These are phyloP conservation scores for Oxyura jamaicensis DNA, from an alignment of 2,113 vertebrate species.

Conservation along the genomic window DNA sequence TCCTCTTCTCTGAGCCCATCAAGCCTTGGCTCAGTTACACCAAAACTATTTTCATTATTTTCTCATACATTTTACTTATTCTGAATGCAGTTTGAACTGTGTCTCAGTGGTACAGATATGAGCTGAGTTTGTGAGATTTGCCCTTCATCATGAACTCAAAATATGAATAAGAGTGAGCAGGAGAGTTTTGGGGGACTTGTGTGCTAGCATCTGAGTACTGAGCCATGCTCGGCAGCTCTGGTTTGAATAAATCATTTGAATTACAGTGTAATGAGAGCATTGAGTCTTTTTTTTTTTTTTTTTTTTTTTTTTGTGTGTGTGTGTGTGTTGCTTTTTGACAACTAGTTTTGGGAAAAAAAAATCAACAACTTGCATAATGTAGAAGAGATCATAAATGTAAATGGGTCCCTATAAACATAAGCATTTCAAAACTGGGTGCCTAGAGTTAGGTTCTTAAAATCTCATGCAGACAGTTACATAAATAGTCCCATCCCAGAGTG, in stretches of 20 bases:
- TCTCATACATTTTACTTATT: neutral
- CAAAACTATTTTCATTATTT: neutral
- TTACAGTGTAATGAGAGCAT: neutral
- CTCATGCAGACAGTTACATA: neutral
- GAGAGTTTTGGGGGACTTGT: neutral
- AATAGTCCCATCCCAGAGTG: accelerated
- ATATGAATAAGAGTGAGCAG: neutral
- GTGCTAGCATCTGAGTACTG: neutral
- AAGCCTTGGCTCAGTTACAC: neutral
- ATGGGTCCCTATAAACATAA: neutral
- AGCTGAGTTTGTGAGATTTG: neutral
- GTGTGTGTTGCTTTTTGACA: neutral
- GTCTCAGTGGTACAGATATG: neutral
- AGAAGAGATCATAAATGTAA: neutral
- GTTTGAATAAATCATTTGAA: constrained; percentile 1
- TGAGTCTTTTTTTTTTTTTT: neutral
- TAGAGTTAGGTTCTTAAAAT: neutral
- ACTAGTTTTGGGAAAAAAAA: neutral
- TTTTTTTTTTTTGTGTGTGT: neutral
- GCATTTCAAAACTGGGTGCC: neutral
- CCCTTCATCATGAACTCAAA: neutral
- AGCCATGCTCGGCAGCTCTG: neutral
- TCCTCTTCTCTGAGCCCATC: neutral
- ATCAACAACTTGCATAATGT: neutral
- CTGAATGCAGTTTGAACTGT: neutral